phyloP scores from a whole-genome alignment of 2,113 vertebrate species.

The Grantiella picta region DNA sequence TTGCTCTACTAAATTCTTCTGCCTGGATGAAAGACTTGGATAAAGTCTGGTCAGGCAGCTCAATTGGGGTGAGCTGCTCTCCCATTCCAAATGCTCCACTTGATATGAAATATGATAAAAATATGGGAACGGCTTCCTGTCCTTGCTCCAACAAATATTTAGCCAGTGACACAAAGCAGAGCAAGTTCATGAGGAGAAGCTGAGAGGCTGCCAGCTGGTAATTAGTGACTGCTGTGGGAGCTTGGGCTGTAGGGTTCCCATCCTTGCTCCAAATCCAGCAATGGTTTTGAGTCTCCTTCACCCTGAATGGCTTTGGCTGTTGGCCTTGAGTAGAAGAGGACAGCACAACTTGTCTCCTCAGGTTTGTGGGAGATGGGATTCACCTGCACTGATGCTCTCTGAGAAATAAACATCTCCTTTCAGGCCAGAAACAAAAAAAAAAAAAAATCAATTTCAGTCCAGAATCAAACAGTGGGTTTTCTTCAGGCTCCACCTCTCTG shows the following conservation, averaged over 20 bases:
- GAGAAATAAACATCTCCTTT: background rate
- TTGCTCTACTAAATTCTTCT: background rate
- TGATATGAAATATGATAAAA: background rate
- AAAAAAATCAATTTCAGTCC: background rate
- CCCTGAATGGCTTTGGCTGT: background rate
- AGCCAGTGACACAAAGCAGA: slow-evolving; percentile 39
- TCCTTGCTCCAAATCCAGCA: background rate
- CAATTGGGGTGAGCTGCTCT: background rate
- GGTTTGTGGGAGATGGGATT: background rate
- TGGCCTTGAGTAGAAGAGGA: background rate
- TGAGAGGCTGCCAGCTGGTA: slow-evolving; percentile 28
- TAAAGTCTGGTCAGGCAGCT: background rate
- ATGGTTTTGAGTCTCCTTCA: background rate
- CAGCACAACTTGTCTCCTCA: background rate
- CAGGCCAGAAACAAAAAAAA: background rate
- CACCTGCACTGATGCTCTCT: background rate
- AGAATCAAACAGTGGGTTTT: background rate
- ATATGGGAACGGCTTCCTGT: background rate
- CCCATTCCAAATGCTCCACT: background rate
- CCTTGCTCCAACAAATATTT: slow-evolving; percentile 12
- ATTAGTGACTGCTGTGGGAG: slow-evolving; percentile 22
- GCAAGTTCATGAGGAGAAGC: background rate
- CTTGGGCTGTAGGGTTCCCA: background rate
- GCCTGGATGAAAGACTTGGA: background rate
- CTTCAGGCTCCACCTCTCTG: background rate